Percentiles rank a stretch among this genome's conserved stretches.
These are phyloP conservation scores for Pyrgilauda ruficollis DNA, from an alignment of 2,113 vertebrate genomes.

Conservation along the genomic window DNA sequence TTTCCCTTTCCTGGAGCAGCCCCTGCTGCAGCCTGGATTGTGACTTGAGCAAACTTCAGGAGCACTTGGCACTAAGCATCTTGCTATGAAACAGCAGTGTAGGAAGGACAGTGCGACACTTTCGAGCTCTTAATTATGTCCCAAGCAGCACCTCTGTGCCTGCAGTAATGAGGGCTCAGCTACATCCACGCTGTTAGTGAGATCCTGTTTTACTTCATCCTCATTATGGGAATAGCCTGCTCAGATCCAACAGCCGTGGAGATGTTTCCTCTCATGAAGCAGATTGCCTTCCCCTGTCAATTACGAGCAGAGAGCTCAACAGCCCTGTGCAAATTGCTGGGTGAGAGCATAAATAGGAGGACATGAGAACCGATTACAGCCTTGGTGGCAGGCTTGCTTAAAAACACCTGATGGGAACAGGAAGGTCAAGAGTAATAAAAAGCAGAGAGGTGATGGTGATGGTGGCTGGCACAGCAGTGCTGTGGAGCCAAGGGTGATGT, in stretches of 20 bases:
- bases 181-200: not conserved
- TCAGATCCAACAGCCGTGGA: not conserved
- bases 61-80: not conserved
- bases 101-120: not conserved
- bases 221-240: not conserved
- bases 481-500: accelerated
- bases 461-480: not conserved
- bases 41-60: not conserved
- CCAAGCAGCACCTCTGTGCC: not conserved
- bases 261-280: conserved; percentile 23
- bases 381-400: not conserved
- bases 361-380: not conserved
- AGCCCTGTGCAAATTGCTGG: conserved; percentile 25
- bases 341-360: conserved; percentile 8
- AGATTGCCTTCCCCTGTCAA: conserved; percentile 40
- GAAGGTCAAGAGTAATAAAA: not conserved
- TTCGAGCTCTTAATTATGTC: not conserved
- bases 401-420: not conserved
- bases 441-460: not conserved
- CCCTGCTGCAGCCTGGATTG: not conserved
- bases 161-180: not conserved
- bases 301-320: conserved; percentile 2
- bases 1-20: not conserved
- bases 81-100: accelerated
- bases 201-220: conserved; percentile 3